Percentiles rank a stretch among this genome's conserved stretches.
phyloP scores from a whole-genome alignment of 1,140 invertebrate species.

The Zaprionus camerounensis region DNA sequence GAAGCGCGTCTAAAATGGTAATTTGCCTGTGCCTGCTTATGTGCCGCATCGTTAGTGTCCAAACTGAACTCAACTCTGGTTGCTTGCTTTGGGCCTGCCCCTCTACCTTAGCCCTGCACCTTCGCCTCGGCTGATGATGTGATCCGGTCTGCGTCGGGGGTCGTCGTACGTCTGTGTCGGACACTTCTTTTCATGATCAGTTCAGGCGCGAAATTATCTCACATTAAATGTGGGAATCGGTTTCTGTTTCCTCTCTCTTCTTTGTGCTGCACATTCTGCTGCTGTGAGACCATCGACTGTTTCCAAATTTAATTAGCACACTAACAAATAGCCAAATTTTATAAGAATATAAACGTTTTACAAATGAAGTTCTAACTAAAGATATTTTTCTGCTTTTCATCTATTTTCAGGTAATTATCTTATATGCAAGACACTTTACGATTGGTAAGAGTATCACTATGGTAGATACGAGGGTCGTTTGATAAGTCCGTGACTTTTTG shows the following conservation, averaged over 20 bases:
- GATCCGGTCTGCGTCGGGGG: slow-evolving; percentile 12
- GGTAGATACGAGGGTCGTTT: no score
- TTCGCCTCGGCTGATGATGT: slow-evolving; percentile 25
- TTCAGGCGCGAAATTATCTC: slow-evolving; percentile 61
- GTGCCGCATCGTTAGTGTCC: slow-evolving; percentile 42
- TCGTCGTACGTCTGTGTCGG: slow-evolving; percentile 32
- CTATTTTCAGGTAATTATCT: slow-evolving; percentile 63
- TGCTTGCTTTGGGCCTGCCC: neutral
- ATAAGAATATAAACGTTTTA: neutral
- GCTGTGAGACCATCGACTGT: slow-evolving; percentile 4
- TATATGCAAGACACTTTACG: slow-evolving; percentile 26
- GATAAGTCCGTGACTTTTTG: no score
- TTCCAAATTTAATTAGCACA: slow-evolving; percentile 1
- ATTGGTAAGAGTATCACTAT: slow-evolving; percentile 14
- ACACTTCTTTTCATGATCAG: slow-evolving; percentile 41
- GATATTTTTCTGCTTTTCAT: slow-evolving; percentile 34
- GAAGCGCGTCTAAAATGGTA: slow-evolving; percentile 67
- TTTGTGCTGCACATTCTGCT: slow-evolving; percentile 38
- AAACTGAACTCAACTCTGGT: slow-evolving; percentile 40
- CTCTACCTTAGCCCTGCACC: neutral
- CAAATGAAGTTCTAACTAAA: slow-evolving; percentile 15
- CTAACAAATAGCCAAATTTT: slow-evolving; percentile 11
- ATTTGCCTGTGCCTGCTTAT: slow-evolving; percentile 55
- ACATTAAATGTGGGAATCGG: slow-evolving; percentile 67
- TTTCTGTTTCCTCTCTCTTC: slow-evolving; percentile 13